Base-by-base conservation (phyloP, 2,888 invertebrate species). In the Tipula vernalis region DNA sequence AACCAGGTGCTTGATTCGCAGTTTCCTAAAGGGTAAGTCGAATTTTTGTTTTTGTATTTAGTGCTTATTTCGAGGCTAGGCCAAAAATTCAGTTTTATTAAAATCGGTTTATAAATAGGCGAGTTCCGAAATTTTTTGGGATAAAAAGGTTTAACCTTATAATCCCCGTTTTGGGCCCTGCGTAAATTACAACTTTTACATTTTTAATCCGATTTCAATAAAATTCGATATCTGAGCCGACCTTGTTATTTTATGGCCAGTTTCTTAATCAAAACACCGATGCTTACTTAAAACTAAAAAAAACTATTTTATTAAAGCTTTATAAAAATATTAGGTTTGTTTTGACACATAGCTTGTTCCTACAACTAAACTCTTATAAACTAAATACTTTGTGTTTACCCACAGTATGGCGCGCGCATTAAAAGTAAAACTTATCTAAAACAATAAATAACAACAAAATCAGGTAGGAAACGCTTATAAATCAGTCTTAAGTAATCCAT, bases 1-100 rank as follows among this genome's bases (percentile, higher is more conserved):
- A 95, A 95, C 89, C 97, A 98, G 92, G 97, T 98, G 83, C 93
- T 98, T 87, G 98, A 98, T 90, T 98, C 98, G 10, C 95, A 95
- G 91, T 93, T 97, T 89, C 96, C 96, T 44, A 95, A 96, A 92
- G 95, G 95, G 96, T 96, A 90, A 94, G 95, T 93, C 2, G 6
- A 84, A 83, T 86, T 44, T 44, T 41, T 41, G 41, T 8, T 41
- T 41, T 28, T 28, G 28, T 28, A 28, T 28, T 28, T 28, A 28
- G 28, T 28, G 28, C 28, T 2, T 28, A 28, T 28, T 28, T 28
- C 1, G 28, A 28, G 28, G 28, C 28, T 28, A 28, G 28, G 28
- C 2, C 28, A 28, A 28, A 1, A 28, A 28, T 28, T 28, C 0
- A 28, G 2, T 28, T 28, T 28, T 28, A 28, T 28, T 28, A 28